Base-by-base conservation (phyloP, 2,113 vertebrate genomes). In the Serilophus lunatus region DNA sequence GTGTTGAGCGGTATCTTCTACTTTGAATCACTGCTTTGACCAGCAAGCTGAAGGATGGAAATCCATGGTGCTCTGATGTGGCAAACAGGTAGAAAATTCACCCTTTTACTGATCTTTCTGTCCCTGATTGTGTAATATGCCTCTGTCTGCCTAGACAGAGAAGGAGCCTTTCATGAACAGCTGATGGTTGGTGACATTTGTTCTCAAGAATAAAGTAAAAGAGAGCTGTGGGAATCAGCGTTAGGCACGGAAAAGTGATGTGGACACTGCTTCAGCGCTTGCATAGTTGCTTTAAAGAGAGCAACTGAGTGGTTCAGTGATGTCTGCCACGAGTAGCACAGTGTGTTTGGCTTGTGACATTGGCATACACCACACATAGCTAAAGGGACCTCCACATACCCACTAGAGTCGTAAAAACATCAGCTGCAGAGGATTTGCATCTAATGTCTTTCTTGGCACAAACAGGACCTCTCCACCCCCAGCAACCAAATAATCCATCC, bases 371-470 rank as follows among this genome's bases (percentile, higher is more conserved):
- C 36, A 54, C 44, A 51, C 0, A 5, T 10, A 66, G 42, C 74
- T 74, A 40, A 56, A 75, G 40, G 57, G 63, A 95, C 63, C 69
- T 83, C 65, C 0, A 1, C 42, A 94, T 80, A 66, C 38, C 35
- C 75, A 15, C 61, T n/a, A 42, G 66, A 95, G 79, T 50, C 2
- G 0, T 89, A 61, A 92, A 84, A 80, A 33, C 24, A 56, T 96
- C 78, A 88, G 59, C 78, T 92, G 74, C 40, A 69, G 40, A 45
- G 49, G 69, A 76, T 95, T 82, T 95, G 70, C 38, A 40, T 88
- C 71, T 88, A 51, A 96, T 81, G 51, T 59, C 75, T 91, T 50
- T 90, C 84, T 88, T 88, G 82, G 88, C 94, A 94, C 82, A 86
- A 45, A 35, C 29, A 77, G 20, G 12, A 49, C 36, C 9, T 88